Conservation (phyloP, 2,888 invertebrate species). For the Ashinkailepas kermadecensis region DNA sequence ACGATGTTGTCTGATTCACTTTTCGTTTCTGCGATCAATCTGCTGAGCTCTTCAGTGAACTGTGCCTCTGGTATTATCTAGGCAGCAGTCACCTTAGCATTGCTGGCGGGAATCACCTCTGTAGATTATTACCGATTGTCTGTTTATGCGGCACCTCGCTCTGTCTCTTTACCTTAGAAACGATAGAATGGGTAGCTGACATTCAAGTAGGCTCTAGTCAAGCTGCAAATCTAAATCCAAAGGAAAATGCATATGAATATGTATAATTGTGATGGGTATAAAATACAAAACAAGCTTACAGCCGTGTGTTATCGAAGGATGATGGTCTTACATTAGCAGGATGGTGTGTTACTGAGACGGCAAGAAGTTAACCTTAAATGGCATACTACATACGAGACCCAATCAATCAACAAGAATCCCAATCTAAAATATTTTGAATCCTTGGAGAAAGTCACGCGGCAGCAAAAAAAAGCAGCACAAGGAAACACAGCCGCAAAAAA, state of each 20-base stretch:
- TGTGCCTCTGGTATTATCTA: not conserved
- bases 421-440: no score
- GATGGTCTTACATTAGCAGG: no score
- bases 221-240: conserved; percentile 19
- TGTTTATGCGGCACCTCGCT: not conserved
- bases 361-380: no score
- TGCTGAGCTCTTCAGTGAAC: not conserved
- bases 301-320: no score
- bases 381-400: no score
- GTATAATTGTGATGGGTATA: conserved; percentile 21
- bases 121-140: not conserved
- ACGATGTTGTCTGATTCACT: no score
- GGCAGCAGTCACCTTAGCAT: not conserved
- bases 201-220: conserved; percentile 21
- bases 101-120: not conserved
- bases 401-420: no score
- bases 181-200: conserved; percentile 18
- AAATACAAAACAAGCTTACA: not conserved
- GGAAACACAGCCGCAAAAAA: no score
- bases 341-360: no score
- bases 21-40: not conserved
- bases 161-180: not conserved
- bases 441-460: no score
- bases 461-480: no score
- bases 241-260: conserved; percentile 19